A percentile compares a stretch with the other conserved stretches of the same genome.
These are phyloP conservation scores for Harpalus rufipes DNA, from an alignment of 2,888 invertebrate species.

Conservation along the genomic window DNA sequence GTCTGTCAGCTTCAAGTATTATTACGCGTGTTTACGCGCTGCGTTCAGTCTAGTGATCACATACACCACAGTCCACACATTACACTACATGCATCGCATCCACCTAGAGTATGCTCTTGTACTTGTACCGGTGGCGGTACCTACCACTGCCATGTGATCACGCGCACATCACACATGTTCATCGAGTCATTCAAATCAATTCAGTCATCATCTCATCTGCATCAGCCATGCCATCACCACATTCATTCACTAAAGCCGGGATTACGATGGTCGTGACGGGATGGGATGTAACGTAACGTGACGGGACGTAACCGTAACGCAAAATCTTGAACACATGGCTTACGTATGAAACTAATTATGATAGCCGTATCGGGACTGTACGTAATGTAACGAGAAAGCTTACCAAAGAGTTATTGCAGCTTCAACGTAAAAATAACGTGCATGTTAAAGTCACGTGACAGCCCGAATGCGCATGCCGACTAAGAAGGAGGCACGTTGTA, in stretches of 20 bases:
- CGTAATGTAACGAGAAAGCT: too few relatives aligned
- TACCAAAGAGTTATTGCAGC: too few relatives aligned
- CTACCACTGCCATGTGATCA: constrained; percentile 59
- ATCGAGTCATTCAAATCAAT: constrained; percentile 15
- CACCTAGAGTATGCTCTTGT: constrained; percentile 1
- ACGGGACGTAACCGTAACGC: too few relatives aligned
- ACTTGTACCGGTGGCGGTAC: not conserved
- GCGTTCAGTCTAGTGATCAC: constrained; percentile 67
- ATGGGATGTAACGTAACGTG: too few relatives aligned
- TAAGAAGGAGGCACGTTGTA: too few relatives aligned
- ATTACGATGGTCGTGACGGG: too few relatives aligned
- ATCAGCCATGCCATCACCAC: constrained; percentile 28
- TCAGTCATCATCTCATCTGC: constrained; percentile 22
- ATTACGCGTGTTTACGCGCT: constrained; percentile 70
- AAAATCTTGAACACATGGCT: too few relatives aligned
- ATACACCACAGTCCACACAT: constrained; percentile 38
- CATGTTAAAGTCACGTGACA: too few relatives aligned
- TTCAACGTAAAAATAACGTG: too few relatives aligned
- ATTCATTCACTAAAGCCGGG: constrained; percentile 40
- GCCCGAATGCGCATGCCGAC: too few relatives aligned
- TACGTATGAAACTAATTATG: too few relatives aligned
- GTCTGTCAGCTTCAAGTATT: constrained; percentile 77
- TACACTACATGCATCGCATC: constrained; percentile 38
- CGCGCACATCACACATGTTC: constrained; percentile 39
- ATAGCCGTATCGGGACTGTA: too few relatives aligned